These are phyloP conservation scores for Danaus chrysippus DNA, from an alignment of 2,888 invertebrate species.

Conservation along the genomic window DNA sequence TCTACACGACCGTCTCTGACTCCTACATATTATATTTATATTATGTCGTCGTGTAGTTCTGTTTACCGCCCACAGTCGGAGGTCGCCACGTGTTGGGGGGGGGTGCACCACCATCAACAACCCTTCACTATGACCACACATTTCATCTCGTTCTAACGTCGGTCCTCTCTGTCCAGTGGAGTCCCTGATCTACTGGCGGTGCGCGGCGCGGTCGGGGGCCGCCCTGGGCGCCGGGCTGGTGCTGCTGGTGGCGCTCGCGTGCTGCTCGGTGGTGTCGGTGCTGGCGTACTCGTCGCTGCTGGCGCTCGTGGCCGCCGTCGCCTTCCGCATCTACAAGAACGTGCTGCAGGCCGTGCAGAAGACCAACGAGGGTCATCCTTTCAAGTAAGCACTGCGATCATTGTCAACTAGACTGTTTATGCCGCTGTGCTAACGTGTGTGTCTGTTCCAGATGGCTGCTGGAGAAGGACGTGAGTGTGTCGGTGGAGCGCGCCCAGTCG, in stretches of 20 bases:
- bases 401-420: not conserved
- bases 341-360: slow-evolving; percentile 97
- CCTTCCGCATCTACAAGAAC: slow-evolving; percentile 97
- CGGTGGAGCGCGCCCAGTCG: slow-evolving; percentile 94
- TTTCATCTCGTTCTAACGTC: slow-evolving; percentile 1
- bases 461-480: slow-evolving; percentile 91
- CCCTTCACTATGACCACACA: too few species aligned
- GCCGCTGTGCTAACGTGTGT: not conserved
- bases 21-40: too few species aligned
- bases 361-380: slow-evolving; percentile 97
- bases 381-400: slow-evolving; percentile 87
- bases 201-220: slow-evolving; percentile 95
- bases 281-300: slow-evolving; percentile 94
- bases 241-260: slow-evolving; percentile 94
- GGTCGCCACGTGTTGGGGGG: too few species aligned
- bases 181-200: slow-evolving; percentile 98
- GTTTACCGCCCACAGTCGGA: too few species aligned
- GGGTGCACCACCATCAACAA: too few species aligned
- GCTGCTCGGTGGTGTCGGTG: slow-evolving; percentile 97
- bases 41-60: too few species aligned
- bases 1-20: too few species aligned
- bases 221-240: slow-evolving; percentile 94
- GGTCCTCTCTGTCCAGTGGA: slow-evolving; percentile 83
- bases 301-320: slow-evolving; percentile 90
- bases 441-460: slow-evolving; percentile 80